phyloP scores from a whole-genome alignment of 2,888 invertebrate genomes.

The Chaitophorus viminalis region DNA sequence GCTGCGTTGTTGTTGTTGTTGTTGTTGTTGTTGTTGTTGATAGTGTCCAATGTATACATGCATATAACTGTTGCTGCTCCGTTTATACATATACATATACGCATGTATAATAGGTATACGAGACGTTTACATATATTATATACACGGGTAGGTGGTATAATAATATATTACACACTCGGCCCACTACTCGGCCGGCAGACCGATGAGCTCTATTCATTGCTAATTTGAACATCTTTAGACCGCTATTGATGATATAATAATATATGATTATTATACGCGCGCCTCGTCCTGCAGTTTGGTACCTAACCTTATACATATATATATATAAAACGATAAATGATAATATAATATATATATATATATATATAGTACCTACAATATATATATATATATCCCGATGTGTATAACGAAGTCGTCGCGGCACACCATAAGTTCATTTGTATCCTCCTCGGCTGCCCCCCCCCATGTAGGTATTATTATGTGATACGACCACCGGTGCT shows the following conservation, averaged over 20 bases:
- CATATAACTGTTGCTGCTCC: not conserved
- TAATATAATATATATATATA: too few species aligned
- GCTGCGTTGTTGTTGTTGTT: not conserved
- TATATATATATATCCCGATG: not conserved
- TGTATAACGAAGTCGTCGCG: constrained; percentile 20
- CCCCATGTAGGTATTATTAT: too few species aligned
- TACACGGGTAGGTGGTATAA: not conserved
- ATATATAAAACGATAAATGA: too few species aligned
- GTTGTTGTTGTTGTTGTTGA: not conserved
- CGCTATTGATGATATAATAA: constrained; percentile 55
- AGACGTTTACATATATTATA: not conserved
- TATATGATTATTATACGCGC: too few species aligned
- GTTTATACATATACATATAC: not conserved
- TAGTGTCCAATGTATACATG: too few species aligned
- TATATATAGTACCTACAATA: too few species aligned
- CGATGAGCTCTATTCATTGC: constrained; percentile 57
- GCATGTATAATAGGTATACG: not conserved
- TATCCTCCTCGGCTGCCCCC: constrained; percentile 1
- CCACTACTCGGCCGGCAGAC: not conserved
- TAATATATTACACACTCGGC: not conserved
- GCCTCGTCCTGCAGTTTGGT: not conserved
- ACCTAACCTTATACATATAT: too few species aligned
- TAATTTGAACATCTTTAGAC: constrained; percentile 61
- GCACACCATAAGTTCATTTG: constrained; percentile 41
- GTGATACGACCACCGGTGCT: too few species aligned